phyloP scores from a whole-genome alignment of 35 echinoderm and acorn worm species.

The Diadema setosum region DNA sequence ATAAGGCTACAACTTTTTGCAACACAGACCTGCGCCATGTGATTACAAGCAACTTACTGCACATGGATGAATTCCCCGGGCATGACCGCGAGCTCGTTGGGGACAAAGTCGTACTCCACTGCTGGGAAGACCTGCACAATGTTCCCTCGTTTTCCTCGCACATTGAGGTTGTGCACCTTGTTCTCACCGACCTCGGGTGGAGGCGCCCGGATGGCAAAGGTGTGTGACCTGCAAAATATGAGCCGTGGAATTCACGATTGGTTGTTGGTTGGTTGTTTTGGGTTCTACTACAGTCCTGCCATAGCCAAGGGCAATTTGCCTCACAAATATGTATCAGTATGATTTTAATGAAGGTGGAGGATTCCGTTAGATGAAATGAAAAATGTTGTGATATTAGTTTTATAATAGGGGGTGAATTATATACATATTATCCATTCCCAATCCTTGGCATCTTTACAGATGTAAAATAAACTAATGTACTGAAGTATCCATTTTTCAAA shows the following conservation, averaged over 20 bases:
- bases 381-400: too few relatives aligned
- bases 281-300: too few relatives aligned
- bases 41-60: slow-evolving; percentile 97
- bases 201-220: slow-evolving; percentile 61
- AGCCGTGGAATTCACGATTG: too few relatives aligned
- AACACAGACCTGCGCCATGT: too few relatives aligned
- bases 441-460: too few relatives aligned
- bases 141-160: slow-evolving; percentile 92
- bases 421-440: too few relatives aligned
- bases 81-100: slow-evolving; percentile 63
- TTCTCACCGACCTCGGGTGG: slow-evolving; percentile 28
- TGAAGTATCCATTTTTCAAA: too few relatives aligned
- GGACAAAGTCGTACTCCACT: slow-evolving; percentile 96
- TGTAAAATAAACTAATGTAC: too few relatives aligned
- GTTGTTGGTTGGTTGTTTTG: too few relatives aligned
- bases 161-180: slow-evolving; percentile 76
- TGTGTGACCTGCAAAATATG: slow-evolving; percentile 81
- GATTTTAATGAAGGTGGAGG: neutral
- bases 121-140: slow-evolving; percentile 96
- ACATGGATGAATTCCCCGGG: slow-evolving; percentile 71
- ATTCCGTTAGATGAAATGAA: neutral
- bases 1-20: too few relatives aligned
- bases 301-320: neutral
- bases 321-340: neutral
- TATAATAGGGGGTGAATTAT: too few relatives aligned